phyloP scores from a whole-genome alignment of 2,797 vertebrate genomes.

The Amazonetta brasiliensis region DNA sequence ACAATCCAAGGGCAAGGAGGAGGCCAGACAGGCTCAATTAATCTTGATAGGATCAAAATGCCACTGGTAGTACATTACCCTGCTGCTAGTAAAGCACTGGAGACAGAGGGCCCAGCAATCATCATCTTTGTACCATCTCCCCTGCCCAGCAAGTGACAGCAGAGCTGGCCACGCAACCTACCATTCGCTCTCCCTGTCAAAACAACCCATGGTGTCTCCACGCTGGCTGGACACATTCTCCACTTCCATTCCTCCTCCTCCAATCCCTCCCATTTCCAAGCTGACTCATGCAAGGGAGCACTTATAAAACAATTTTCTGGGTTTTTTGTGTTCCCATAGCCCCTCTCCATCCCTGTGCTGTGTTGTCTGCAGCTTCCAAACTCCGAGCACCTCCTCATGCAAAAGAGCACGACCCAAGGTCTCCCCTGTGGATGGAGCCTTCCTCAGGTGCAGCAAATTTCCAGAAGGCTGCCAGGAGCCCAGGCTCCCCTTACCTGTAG shows the following conservation, averaged over 20 bases:
- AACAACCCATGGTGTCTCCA: background rate
- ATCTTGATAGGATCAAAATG: background rate
- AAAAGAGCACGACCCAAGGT: background rate
- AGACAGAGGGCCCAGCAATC: background rate
- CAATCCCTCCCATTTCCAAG: background rate
- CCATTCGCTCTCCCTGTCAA: background rate
- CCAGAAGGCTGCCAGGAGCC: background rate
- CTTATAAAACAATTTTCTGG: background rate
- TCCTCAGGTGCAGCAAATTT: background rate
- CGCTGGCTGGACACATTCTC: background rate
- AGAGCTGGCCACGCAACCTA: background rate
- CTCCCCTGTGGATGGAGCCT: background rate
- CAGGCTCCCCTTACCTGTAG: constrained; percentile 84
- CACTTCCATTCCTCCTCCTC: background rate
- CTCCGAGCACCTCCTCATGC: background rate
- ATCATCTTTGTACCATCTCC: background rate
- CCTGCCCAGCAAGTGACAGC: background rate
- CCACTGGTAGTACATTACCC: background rate
- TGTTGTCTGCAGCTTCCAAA: background rate
- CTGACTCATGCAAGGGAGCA: background rate
- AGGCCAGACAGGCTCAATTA: background rate
- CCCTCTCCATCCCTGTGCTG: background rate
- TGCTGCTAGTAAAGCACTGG: background rate
- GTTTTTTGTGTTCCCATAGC: background rate
- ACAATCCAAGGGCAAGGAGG: background rate